Evolutionary conservation across 2,888 invertebrate species (phyloP), one percentile per base, ranked within the genome.

Genomic region (Allygus modestus): DNA sequence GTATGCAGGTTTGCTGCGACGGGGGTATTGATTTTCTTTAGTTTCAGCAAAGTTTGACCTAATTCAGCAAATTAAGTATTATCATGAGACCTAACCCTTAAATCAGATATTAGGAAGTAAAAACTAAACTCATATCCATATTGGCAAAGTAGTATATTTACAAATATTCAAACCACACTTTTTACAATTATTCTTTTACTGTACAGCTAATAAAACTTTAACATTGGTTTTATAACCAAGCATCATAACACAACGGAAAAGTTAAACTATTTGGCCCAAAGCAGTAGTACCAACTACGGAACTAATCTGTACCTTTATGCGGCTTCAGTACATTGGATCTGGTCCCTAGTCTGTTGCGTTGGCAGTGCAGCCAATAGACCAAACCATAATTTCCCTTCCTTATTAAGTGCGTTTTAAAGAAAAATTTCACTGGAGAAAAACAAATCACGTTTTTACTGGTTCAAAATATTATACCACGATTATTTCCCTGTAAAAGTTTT

Each of bases 81-180:
- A n/a, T n/a, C n/a, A n/a, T n/a, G n/a, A n/a, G n/a, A n/a, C n/a
- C n/a, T n/a, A n/a, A n/a, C n/a, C n/a, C n/a, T n/a, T n/a, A n/a
- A n/a, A n/a, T n/a, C n/a, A n/a, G n/a, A n/a, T n/a, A n/a, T n/a
- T n/a, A n/a, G n/a, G n/a, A n/a, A n/a, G n/a, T n/a, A n/a, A n/a
- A n/a, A n/a, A n/a, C n/a, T n/a, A n/a, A n/a, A n/a, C n/a, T 65
- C 31, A 15, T 65, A 65, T 65, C 65, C 65, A 77, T 77, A 71
- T 54, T 82, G 82, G 82, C 82, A 82, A 82, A 82, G 82, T 82
- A 82, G 46, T 82, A 73, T 82, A 82, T 82, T 82, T 82, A 82
- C 82, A 82, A 82, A 82, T 82, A 46, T 82, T 82, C 82, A 82
- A 82, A 82, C 82, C 82, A 82, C 82, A 82, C 82, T 65, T 46